Conservation (phyloP, 2,888 invertebrate species). For the Chirona hameri region DNA sequence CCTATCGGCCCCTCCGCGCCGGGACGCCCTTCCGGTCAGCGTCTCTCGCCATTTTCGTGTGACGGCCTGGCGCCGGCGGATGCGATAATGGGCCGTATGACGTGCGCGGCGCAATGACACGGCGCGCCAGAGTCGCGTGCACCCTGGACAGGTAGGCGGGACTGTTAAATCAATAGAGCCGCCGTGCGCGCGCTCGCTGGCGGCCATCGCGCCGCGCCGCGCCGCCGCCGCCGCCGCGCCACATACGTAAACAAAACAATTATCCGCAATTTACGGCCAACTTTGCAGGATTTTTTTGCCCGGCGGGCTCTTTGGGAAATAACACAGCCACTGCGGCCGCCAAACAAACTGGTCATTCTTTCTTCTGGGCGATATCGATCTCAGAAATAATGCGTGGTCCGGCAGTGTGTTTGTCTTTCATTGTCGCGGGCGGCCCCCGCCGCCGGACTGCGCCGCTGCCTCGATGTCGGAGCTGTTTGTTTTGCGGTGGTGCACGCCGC, state of each 20-base stretch:
- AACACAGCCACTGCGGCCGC: background rate
- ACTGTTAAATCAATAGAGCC: constrained; percentile 13
- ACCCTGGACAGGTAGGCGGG: background rate
- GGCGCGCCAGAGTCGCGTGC: constrained; percentile 13
- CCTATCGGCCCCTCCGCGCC: background rate
- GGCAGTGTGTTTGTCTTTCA: background rate
- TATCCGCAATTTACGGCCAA: constrained; percentile 25
- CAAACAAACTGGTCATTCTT: background rate
- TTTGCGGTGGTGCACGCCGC: too few species aligned
- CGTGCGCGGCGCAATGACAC: constrained; percentile 9
- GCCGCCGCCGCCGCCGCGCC: background rate
- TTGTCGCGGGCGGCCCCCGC: too few species aligned
- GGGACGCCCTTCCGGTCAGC: background rate
- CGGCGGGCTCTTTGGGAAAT: constrained; percentile 4
- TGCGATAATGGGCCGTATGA: constrained; percentile 7
- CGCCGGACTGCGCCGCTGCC: too few species aligned
- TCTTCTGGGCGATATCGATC: background rate
- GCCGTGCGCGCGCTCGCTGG: background rate
- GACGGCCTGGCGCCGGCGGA: background rate
- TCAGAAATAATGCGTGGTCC: background rate
- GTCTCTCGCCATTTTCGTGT: constrained; percentile 1
- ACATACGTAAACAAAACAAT: constrained; percentile 23
- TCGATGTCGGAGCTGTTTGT: too few species aligned
- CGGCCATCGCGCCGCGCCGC: background rate
- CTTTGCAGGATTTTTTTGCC: constrained; percentile 7